Conservation (phyloP, 1,140 invertebrate species). For the Drosophila bocki region DNA sequence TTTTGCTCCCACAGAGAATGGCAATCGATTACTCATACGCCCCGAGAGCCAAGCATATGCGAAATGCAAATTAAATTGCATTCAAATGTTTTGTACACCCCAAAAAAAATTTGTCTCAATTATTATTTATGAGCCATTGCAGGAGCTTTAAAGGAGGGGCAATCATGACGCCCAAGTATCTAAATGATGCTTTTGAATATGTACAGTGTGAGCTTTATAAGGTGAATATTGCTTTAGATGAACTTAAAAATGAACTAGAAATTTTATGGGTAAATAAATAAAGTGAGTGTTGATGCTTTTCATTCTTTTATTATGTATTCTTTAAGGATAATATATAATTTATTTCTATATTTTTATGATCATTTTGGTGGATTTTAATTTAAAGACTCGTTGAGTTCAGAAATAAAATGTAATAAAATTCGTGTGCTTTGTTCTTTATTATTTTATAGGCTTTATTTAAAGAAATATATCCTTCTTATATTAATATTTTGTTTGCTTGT, state of each 20-base stretch:
- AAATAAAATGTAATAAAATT: too few species aligned
- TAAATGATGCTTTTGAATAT: neutral
- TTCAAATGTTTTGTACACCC: slow-evolving; percentile 52
- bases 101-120: slow-evolving; percentile 47
- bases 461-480: too few species aligned
- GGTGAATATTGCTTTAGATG: neutral
- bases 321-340: neutral
- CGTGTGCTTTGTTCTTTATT: too few species aligned
- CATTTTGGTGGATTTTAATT: too few species aligned
- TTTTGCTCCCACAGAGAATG: slow-evolving; percentile 10
- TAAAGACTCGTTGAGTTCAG: too few species aligned
- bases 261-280: neutral
- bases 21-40: slow-evolving; percentile 73
- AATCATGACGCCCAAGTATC: neutral
- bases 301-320: neutral
- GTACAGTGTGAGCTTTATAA: neutral
- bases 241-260: neutral
- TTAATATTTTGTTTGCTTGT: too few species aligned
- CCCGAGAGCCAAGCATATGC: slow-evolving; percentile 46
- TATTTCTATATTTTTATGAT: neutral
- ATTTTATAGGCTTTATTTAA: too few species aligned
- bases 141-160: slow-evolving; percentile 24
- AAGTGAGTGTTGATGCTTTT: neutral
- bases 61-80: slow-evolving; percentile 70
- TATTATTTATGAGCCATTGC: slow-evolving; percentile 64